Evolutionary conservation across 2,113 vertebrate genomes (phyloP).

Genomic region (Paradoxurus hermaphroditus): DNA sequence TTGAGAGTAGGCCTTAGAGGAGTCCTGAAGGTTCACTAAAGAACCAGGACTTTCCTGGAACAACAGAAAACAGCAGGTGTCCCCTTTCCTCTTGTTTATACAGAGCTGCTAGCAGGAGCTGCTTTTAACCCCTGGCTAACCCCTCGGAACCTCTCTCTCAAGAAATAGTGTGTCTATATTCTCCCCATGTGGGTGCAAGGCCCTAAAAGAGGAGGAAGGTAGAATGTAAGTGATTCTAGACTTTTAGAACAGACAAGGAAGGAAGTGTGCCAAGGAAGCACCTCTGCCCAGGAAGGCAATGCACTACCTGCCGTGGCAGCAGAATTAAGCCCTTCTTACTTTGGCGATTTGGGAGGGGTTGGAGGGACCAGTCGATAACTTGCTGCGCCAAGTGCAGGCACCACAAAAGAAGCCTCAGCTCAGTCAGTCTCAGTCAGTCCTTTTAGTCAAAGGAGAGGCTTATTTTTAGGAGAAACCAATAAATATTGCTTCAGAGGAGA

Average conservation of each 20-base stretch:
- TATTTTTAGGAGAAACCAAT: neutral
- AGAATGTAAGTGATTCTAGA: neutral
- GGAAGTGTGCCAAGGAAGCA: neutral
- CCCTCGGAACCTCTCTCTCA: neutral
- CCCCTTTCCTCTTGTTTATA: neutral
- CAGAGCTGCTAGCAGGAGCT: neutral
- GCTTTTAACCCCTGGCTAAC: neutral
- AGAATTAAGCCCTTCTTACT: neutral
- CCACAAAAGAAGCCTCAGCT: neutral
- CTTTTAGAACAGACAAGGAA: neutral
- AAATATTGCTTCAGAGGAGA: neutral
- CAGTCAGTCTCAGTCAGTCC: neutral
- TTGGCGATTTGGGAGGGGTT: neutral
- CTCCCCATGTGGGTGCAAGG: neutral
- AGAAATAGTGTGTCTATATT: neutral
- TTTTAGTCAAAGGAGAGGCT: neutral
- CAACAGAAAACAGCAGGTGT: neutral
- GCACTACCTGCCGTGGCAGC: neutral
- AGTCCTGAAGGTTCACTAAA: neutral
- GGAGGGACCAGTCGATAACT: neutral
- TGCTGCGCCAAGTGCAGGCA: neutral
- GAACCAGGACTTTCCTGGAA: no score
- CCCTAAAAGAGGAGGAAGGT: neutral
- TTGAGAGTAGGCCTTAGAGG: neutral
- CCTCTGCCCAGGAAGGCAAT: neutral